Evolutionary conservation across 2,113 vertebrate species (phyloP).

Genomic region (Tetrax tetrax): DNA sequence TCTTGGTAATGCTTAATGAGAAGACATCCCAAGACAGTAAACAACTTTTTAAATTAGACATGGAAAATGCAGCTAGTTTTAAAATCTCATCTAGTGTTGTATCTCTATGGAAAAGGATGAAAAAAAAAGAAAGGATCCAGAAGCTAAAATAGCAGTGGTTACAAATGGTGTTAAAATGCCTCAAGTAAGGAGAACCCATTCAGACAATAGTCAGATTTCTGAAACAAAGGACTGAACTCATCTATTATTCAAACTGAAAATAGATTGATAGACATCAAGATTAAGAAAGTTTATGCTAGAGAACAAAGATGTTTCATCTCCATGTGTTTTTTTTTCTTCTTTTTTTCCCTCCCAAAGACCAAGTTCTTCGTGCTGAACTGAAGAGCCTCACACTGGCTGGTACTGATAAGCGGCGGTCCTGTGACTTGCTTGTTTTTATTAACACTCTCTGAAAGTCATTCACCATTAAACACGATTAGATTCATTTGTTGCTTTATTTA

Average conservation of each 20-base stretch:
- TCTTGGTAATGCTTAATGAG: constrained; percentile 32
- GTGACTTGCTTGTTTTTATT: constrained; percentile 71
- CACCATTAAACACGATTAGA: constrained; percentile 49
- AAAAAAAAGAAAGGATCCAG: not conserved
- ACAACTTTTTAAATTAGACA: constrained; percentile 50
- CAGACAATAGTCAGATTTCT: constrained; percentile 61
- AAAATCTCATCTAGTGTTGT: constrained; percentile 44
- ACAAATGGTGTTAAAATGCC: constrained; percentile 46
- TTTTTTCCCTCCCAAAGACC: not conserved
- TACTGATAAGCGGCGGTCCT: constrained; percentile 60
- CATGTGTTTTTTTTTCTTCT: not conserved
- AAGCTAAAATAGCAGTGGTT: constrained; percentile 64
- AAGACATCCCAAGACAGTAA: constrained; percentile 37
- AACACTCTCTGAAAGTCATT: constrained; percentile 66
- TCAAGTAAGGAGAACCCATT: constrained; percentile 55
- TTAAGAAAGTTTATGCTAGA: constrained; percentile 62
- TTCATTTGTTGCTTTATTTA: constrained; percentile 67
- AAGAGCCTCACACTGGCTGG: constrained; percentile 45
- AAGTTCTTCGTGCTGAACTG: constrained; percentile 59
- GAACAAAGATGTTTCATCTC: constrained; percentile 66
- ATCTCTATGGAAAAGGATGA: constrained; percentile 47
- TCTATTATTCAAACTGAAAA: constrained; percentile 69
- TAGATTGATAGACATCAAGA: constrained; percentile 65
- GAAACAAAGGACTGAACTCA: constrained; percentile 73
- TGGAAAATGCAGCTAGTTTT: constrained; percentile 34